phyloP scores from a whole-genome alignment of 2,797 vertebrate genomes.

The Linurgus olivaceus region DNA sequence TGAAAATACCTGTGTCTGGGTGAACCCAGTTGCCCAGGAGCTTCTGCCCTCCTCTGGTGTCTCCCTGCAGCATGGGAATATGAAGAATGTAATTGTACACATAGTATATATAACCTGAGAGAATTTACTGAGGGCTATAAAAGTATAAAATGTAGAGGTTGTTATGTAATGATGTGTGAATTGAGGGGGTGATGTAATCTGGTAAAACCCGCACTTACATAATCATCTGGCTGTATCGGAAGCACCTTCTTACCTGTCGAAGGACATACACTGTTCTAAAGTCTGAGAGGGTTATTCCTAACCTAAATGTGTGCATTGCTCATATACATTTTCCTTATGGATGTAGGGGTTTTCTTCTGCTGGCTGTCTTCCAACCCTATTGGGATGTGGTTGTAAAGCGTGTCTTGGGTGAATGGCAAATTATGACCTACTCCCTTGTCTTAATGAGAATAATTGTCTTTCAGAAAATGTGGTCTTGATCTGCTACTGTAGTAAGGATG shows the following conservation, averaged over 20 bases:
- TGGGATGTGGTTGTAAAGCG: background rate
- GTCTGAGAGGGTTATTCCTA: background rate
- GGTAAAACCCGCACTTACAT: background rate
- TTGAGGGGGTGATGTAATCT: background rate
- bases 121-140: background rate
- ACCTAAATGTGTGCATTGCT: background rate
- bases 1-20: background rate
- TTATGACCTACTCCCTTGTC: background rate
- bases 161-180: background rate
- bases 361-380: background rate
- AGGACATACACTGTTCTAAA: background rate
- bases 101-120: background rate
- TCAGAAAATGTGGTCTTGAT: background rate
- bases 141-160: background rate
- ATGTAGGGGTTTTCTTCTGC: background rate
- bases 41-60: background rate
- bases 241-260: background rate
- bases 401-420: background rate
- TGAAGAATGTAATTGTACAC: background rate
- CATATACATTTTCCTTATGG: background rate
- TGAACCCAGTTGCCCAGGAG: background rate
- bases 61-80: background rate
- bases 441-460: background rate
- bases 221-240: background rate
- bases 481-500: no score